Percentiles rank a stretch among this genome's conserved stretches.
Evolutionary conservation across 2,113 vertebrate genomes (phyloP).

Genomic region (Thermophis baileyi): DNA sequence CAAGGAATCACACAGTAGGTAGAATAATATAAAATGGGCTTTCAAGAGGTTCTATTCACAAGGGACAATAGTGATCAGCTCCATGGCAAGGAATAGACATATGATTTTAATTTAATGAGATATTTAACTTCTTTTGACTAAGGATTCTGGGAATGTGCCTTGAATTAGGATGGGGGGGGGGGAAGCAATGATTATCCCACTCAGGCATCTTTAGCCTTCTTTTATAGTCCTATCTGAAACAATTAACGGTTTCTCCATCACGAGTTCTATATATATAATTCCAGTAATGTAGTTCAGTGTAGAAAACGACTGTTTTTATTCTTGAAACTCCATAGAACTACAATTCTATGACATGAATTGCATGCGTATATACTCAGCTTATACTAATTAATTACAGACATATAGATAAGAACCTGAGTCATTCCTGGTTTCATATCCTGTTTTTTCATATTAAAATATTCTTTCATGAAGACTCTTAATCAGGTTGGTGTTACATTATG

Average conservation of each 20-base stretch:
- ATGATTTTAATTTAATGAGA: not conserved
- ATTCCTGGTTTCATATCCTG: not conserved
- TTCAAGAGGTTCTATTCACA: not conserved
- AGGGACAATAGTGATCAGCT: not conserved
- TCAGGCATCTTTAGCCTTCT: not conserved
- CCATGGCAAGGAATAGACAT: not conserved
- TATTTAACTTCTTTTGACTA: not conserved
- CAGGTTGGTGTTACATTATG: slow-evolving; percentile 9
- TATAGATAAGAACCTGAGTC: not conserved
- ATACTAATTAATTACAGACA: not conserved
- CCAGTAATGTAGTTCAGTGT: slow-evolving; percentile 14
- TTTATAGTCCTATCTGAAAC: not conserved
- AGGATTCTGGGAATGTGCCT: not conserved
- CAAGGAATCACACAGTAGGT: not conserved
- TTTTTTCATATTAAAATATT: slow-evolving; percentile 10
- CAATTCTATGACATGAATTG: not conserved
- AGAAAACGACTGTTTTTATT: not conserved
- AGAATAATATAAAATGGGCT: not conserved
- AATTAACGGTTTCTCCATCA: not conserved
- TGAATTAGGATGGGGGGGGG: not conserved
- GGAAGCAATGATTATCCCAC: not conserved
- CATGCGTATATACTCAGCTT: not conserved
- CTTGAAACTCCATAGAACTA: not conserved
- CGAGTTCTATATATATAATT: not conserved
- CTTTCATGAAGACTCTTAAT: slow-evolving; percentile 43